Percentiles rank a stretch among this genome's conserved stretches.
Evolutionary conservation across 37 sponge, comb jelly and placozoan genomes (phyloP).

Genomic region (Oopsacas minuta): DNA sequence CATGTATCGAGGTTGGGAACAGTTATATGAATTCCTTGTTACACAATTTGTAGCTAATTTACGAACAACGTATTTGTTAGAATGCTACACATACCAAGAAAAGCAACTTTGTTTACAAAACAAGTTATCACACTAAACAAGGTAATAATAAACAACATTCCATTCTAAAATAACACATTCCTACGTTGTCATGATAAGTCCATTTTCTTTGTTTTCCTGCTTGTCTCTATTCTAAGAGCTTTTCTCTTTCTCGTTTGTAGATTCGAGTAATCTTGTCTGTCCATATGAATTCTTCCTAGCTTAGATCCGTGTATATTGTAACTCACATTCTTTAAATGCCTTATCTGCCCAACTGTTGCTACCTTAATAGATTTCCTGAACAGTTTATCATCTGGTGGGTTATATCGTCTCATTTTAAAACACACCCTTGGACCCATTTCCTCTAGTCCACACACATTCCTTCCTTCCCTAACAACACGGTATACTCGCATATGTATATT

Average conservation of each 20-base stretch:
- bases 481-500: conserved; percentile 53
- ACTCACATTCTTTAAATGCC: conserved; percentile 71
- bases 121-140: too few species aligned
- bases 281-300: conserved; percentile 86
- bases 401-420: conserved; percentile 49
- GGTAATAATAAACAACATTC: neutral
- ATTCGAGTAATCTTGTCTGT: conserved; percentile 69
- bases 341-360: conserved; percentile 44
- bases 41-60: too few species aligned
- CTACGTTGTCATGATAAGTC: neutral
- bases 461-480: conserved; percentile 22
- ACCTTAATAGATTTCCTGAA: conserved; percentile 48
- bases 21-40: too few species aligned
- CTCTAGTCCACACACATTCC: conserved; percentile 70
- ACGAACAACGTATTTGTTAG: too few species aligned
- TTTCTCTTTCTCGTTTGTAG: conserved; percentile 67
- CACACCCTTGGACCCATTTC: conserved; percentile 84
- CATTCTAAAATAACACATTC: too few species aligned
- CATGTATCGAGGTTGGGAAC: too few species aligned
- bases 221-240: conserved; percentile 32
- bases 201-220: neutral
- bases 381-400: conserved; percentile 42
- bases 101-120: too few species aligned
- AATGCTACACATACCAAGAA: too few species aligned
- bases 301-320: conserved; percentile 74